A percentile compares a stretch with the other conserved stretches of the same genome.
phyloP scores from a whole-genome alignment of 2,888 invertebrate genomes.

The Nycteola revayana region DNA sequence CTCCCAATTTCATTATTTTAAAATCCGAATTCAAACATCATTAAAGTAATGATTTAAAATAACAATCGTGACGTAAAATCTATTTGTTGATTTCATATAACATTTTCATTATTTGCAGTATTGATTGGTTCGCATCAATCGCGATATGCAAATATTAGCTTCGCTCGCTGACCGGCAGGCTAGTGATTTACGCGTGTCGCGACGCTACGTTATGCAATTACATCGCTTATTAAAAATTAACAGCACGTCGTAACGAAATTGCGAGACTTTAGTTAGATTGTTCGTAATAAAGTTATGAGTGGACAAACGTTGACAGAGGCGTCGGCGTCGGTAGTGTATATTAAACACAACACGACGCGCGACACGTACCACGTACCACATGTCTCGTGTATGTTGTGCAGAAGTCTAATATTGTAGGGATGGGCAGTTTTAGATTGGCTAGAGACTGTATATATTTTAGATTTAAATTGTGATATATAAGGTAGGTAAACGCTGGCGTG shows the following conservation, averaged over 20 bases:
- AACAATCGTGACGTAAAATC: constrained; percentile 47
- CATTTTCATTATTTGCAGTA: constrained; percentile 78
- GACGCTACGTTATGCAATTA: constrained; percentile 74
- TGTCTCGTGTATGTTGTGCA: too few species aligned
- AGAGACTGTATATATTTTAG: too few species aligned
- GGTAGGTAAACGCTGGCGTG: too few species aligned
- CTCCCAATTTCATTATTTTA: constrained; percentile 6
- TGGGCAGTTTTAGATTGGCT: too few species aligned
- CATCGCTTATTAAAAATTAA: constrained; percentile 77
- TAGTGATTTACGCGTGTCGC: constrained; percentile 68
- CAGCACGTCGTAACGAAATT: constrained; percentile 27
- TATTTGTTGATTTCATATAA: constrained; percentile 69
- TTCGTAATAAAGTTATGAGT: constrained; percentile 15
- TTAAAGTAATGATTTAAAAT: constrained; percentile 41
- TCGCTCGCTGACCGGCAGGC: constrained; percentile 59
- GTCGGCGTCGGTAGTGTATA: too few species aligned
- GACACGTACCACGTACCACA: too few species aligned
- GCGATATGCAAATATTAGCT: constrained; percentile 80
- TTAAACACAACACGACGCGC: too few species aligned
- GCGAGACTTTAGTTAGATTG: constrained; percentile 18
- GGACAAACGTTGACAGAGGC: constrained; percentile 1
- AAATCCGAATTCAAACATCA: constrained; percentile 18
- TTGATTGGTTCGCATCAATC: constrained; percentile 80
- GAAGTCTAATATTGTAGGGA: too few species aligned
- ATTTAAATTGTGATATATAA: too few species aligned